A percentile compares a stretch with the other conserved stretches of the same genome.
Evolutionary conservation across 2,888 invertebrate genomes (phyloP).

Genomic region (Acleris sparsana): DNA sequence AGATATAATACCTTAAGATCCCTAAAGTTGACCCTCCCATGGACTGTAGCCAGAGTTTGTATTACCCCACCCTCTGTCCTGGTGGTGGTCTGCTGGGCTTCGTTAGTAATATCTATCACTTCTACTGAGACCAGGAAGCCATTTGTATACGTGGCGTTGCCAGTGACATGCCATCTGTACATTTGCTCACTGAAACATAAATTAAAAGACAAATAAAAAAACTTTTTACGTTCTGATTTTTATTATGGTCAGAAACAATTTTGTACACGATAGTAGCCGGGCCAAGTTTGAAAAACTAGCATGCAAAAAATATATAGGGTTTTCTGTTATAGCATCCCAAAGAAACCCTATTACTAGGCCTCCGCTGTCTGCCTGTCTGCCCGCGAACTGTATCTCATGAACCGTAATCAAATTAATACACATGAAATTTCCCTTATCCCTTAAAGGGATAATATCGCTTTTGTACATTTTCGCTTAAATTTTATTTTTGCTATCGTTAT

Average conservation of each 20-base stretch:
- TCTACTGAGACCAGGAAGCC: constrained; percentile 65
- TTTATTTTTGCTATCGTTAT: too few relatives aligned
- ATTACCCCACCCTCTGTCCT: constrained; percentile 37
- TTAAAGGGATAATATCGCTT: too few relatives aligned
- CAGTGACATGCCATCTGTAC: constrained; percentile 55
- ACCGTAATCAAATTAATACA: too few relatives aligned
- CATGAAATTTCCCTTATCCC: too few relatives aligned
- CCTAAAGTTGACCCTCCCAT: constrained; percentile 48
- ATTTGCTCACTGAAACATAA: constrained; percentile 51
- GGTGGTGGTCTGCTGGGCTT: constrained; percentile 37
- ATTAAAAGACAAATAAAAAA: neutral
- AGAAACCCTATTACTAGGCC: too few relatives aligned
- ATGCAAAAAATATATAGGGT: too few relatives aligned
- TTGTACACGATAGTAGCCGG: too few relatives aligned
- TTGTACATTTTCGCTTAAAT: too few relatives aligned
- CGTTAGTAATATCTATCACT: constrained; percentile 48
- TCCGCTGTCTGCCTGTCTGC: too few relatives aligned
- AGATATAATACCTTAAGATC: constrained; percentile 38
- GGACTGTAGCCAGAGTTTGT: constrained; percentile 41
- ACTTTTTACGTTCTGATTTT: neutral
- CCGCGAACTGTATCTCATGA: too few relatives aligned
- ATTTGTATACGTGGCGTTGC: constrained; percentile 58
- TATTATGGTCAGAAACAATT: neutral
- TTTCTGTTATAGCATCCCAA: too few relatives aligned
- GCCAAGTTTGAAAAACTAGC: too few relatives aligned